phyloP scores from a whole-genome alignment of 2,113 vertebrate species.

The Microcebus lehilahytsara region DNA sequence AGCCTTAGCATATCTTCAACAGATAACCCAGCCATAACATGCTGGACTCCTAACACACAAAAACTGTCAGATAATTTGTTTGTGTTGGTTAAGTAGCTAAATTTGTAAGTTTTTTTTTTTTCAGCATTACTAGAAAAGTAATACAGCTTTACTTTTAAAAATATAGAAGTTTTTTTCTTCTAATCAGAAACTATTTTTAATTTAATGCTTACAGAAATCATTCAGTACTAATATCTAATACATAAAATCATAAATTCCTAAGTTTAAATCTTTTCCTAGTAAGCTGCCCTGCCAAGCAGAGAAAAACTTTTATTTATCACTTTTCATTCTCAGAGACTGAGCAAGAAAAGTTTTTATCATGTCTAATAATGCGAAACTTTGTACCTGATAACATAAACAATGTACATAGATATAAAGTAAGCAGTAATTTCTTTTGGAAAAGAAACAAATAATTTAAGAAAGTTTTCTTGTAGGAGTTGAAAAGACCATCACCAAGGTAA shows the following conservation, averaged over 20 bases:
- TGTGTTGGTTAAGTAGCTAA: not conserved
- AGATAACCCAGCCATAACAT: accelerated
- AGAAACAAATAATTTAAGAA: not conserved
- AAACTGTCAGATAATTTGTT: not conserved
- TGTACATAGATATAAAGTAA: not conserved
- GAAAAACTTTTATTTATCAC: not conserved
- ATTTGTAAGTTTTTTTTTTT: not conserved
- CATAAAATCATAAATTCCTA: not conserved
- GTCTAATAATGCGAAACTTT: not conserved
- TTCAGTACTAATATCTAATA: not conserved
- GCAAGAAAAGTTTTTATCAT: not conserved
- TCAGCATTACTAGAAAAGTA: not conserved
- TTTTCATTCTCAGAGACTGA: not conserved
- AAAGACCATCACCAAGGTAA: not conserved
- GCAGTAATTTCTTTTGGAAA: not conserved
- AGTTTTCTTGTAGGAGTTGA: not conserved
- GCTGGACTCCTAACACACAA: not conserved
- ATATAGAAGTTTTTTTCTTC: not conserved
- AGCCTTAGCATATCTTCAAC: not conserved
- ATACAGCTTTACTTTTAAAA: not conserved
- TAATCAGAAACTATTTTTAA: not conserved
- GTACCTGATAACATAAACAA: not conserved
- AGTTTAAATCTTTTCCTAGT: not conserved
- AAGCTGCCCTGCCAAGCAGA: not conserved
- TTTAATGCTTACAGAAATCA: not conserved